These are phyloP conservation scores for Drosophila gaucha DNA, from an alignment of 2,888 invertebrate species.

Conservation along the genomic window DNA sequence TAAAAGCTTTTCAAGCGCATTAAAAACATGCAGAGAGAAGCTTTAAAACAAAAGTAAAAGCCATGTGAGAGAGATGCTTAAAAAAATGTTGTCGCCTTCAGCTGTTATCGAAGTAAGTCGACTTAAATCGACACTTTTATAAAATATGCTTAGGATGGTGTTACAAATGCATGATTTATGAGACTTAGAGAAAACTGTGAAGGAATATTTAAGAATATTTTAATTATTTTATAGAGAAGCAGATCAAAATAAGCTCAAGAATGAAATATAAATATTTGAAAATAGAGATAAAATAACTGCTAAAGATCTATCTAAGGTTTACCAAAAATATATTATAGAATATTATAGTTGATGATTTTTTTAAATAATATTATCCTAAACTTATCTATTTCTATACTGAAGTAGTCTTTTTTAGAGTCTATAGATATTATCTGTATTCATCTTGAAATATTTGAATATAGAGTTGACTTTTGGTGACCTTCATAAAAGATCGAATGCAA, in stretches of 20 bases:
- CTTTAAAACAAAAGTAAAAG: conserved; percentile 73
- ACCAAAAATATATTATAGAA: no score
- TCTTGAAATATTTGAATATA: no score
- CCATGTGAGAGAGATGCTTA: conserved; percentile 24
- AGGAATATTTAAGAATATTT: not conserved
- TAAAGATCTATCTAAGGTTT: no score
- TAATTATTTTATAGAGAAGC: not conserved
- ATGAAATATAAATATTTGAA: no score
- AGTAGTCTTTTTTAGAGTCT: no score
- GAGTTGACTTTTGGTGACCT: no score
- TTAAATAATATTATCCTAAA: no score
- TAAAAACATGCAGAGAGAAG: conserved; percentile 26
- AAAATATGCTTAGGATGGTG: not conserved
- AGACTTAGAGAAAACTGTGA: not conserved
- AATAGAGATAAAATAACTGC: not conserved
- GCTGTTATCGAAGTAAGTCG: conserved; percentile 13
- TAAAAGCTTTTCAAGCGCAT: conserved; percentile 69
- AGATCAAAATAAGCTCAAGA: not conserved
- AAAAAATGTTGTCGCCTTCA: conserved; percentile 6
- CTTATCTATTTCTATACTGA: no score
- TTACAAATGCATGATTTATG: not conserved
- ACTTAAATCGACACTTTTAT: conserved; percentile 27
- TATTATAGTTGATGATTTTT: no score
- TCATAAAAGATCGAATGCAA: no score
- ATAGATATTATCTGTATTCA: no score